Conservation (phyloP, 2,113 vertebrate genomes). For the Crotalus tigris region DNA sequence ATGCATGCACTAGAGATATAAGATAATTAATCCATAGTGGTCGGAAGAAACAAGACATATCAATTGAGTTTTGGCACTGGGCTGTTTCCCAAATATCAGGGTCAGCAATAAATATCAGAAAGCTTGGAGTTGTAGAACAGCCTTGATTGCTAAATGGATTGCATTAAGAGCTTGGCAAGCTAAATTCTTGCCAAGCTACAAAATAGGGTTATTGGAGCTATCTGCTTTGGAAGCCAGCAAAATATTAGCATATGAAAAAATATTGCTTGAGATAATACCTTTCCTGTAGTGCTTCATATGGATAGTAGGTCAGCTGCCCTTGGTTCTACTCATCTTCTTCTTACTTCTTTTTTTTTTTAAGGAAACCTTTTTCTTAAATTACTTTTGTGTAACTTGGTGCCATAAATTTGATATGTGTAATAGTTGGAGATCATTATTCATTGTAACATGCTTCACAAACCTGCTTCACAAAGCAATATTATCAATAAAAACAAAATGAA, state of each 20-base stretch:
- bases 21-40: conserved; percentile 12
- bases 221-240: conserved; percentile 4
- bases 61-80: background rate
- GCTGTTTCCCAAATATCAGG: conserved; percentile 12
- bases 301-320: background rate
- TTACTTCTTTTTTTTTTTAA: background rate
- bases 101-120: conserved; percentile 13
- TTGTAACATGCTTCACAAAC: background rate
- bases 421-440: conserved; percentile 10
- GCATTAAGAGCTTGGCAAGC: conserved; percentile 21
- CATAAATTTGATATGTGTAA: background rate
- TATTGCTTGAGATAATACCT: background rate
- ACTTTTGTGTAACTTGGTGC: background rate
- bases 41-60: background rate
- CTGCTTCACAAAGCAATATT: conserved; percentile 6
- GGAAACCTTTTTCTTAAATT: background rate
- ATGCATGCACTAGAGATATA: background rate
- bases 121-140: conserved; percentile 8
- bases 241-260: conserved; percentile 8
- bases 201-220: conserved; percentile 2
- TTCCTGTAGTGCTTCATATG: background rate
- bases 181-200: conserved; percentile 1
- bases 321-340: background rate
- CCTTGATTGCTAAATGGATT: conserved; percentile 15
- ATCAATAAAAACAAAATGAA: conserved; percentile 9